These are phyloP conservation scores for Xestoiulus laeticollis DNA, from an alignment of 2,888 invertebrate species.

Conservation along the genomic window DNA sequence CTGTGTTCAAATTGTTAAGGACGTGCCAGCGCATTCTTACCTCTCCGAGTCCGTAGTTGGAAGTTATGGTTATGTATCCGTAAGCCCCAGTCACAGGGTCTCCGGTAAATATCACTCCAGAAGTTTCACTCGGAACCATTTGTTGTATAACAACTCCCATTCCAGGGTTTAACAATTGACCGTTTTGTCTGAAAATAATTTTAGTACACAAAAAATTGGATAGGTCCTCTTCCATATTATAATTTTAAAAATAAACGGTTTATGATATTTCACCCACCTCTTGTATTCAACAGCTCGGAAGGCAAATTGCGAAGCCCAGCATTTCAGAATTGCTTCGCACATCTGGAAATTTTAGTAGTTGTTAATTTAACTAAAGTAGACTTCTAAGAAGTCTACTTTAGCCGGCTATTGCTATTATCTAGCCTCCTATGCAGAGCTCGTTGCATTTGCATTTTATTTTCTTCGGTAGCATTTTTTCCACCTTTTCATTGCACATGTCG, in stretches of 20 bases:
- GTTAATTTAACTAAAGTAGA: not conserved
- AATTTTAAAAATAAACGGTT: not conserved
- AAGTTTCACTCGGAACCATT: constrained; percentile 73
- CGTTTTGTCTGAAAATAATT: constrained; percentile 71
- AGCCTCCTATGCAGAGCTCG: too few species aligned
- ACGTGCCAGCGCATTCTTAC: constrained; percentile 64
- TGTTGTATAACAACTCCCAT: constrained; percentile 84
- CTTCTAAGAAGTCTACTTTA: not conserved
- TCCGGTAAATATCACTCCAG: constrained; percentile 83
- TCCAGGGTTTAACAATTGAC: constrained; percentile 72
- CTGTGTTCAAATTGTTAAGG: constrained; percentile 48
- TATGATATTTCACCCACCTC: constrained; percentile 70
- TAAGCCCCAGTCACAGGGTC: constrained; percentile 79
- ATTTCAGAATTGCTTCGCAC: constrained; percentile 71
- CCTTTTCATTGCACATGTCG: too few species aligned
- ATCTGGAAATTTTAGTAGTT: constrained; percentile 22
- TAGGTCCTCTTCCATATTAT: not conserved
- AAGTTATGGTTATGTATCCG: constrained; percentile 74
- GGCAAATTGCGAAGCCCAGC: constrained; percentile 85
- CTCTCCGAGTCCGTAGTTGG: constrained; percentile 85
- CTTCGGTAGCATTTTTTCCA: too few species aligned
- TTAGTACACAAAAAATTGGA: too few species aligned
- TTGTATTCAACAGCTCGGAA: constrained; percentile 81
- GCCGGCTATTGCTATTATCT: too few species aligned
- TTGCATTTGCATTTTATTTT: too few species aligned